phyloP scores from a whole-genome alignment of 2,888 invertebrate genomes.

The Agrotis puta region DNA sequence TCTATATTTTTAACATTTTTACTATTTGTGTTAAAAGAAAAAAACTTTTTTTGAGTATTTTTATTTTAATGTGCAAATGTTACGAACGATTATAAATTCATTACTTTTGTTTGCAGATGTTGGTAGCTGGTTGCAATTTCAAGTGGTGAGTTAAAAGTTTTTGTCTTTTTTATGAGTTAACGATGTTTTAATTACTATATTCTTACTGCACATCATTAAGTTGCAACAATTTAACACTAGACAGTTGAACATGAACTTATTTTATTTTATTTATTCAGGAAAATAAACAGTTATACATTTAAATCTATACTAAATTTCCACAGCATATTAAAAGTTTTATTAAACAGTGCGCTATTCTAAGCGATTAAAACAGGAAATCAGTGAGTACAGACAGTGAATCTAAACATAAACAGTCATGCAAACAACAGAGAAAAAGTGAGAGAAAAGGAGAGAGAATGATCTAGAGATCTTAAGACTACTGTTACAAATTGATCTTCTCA shows the following conservation, averaged over 20 bases:
- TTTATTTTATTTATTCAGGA: too few relatives aligned
- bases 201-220: conserved; percentile 32
- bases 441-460: too few relatives aligned
- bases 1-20: conserved; percentile 38
- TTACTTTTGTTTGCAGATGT: conserved; percentile 77
- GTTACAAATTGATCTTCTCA: conserved; percentile 32
- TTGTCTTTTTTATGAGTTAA: conserved; percentile 21
- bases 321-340: too few relatives aligned
- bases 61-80: conserved; percentile 27
- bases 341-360: too few relatives aligned
- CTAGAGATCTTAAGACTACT: neutral
- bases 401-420: too few relatives aligned
- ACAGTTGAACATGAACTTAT: conserved; percentile 1
- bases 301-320: too few relatives aligned
- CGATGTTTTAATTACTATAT: conserved; percentile 45
- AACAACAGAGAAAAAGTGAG: too few relatives aligned
- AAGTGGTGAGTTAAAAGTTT: conserved; percentile 68
- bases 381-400: too few relatives aligned
- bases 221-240: conserved; percentile 42
- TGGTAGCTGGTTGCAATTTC: conserved; percentile 60
- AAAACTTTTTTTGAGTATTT: neutral
- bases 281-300: too few relatives aligned
- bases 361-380: too few relatives aligned
- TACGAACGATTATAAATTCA: conserved; percentile 73
- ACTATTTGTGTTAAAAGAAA: neutral